Percentiles rank a stretch among this genome's conserved stretches.
Evolutionary conservation across 2,113 vertebrate species (phyloP).

Genomic region (Neolamprologus ventralis): DNA sequence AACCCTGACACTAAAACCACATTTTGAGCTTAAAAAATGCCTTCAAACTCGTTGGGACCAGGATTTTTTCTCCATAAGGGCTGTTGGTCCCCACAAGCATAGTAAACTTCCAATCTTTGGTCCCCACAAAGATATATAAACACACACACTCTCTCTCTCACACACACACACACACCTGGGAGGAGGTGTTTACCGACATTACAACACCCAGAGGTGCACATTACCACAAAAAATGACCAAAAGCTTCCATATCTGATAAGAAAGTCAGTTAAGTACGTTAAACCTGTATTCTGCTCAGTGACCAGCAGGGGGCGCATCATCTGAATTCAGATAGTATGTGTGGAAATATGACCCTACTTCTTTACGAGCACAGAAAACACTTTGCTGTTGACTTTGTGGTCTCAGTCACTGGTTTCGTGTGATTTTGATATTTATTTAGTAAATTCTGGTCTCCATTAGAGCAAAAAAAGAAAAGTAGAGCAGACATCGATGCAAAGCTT

Average conservation of each 20-base stretch:
- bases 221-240: background rate
- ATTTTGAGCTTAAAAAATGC: accelerated
- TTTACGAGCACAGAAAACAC: background rate
- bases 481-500: background rate
- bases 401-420: background rate
- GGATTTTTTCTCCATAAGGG: background rate
- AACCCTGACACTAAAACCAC: background rate
- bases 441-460: background rate
- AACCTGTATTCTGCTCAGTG: background rate
- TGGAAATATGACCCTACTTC: background rate
- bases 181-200: background rate
- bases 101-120: background rate
- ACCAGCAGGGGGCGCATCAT: background rate
- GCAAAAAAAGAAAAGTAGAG: background rate
- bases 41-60: accelerated
- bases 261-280: background rate
- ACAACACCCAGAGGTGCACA: background rate
- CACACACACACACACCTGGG: accelerated
- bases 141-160: accelerated
- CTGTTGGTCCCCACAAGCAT: background rate
- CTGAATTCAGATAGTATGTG: background rate
- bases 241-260: background rate
- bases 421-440: background rate
- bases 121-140: background rate
- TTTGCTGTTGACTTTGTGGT: accelerated